Base-by-base conservation (phyloP, 2,113 vertebrate genomes). In the Aleadryas rufinucha region DNA sequence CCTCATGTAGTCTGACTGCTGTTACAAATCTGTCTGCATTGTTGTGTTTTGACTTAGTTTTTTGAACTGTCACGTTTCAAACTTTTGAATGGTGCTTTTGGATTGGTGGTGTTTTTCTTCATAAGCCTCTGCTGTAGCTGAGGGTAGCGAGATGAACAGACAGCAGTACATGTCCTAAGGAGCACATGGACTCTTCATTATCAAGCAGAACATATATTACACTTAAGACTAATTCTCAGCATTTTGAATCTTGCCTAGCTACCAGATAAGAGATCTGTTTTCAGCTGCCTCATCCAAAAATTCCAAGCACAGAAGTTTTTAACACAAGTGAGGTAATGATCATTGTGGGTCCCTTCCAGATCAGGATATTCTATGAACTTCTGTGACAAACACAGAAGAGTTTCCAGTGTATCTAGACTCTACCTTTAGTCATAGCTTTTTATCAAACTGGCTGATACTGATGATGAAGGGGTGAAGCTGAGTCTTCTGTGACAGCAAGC, bases 11-110 rank as follows among this genome's bases (percentile, higher is more conserved):
- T 47, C 27, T 33, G 7, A 23, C 6, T 7, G 4, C 45, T 66
- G 9, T 52, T 64, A 72, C 0, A 0, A 44, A 65, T n/a, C 24
- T 28, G 6, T 57, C 26, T 71, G 33, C 0, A 0, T 4, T 44
- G 17, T 17, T 35, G 47, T 50, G 23, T 52, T 88, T 85, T 71
- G 31, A 82, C 78, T 70, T 26, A 42, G 1, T 13, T 45, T 70
- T 63, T 45, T 50, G 3, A 76, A 60, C 69, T 77, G 49, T n/a
- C 24, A 28, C 4, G 2, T 64, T 90, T 83, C 44, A 72, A 60
- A 71, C 10, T 84, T 84, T 45, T 35, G 39, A 75, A 37, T 49
- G 1, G 28, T 50, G 13, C 20, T 80, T 89, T 80, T 64, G 44
- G 68, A 50, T 31, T 49, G 13, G 5, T 66, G 16, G 0, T 8